Conservation (phyloP, 2,888 invertebrate species). For the Ectropis crepuscularia region DNA sequence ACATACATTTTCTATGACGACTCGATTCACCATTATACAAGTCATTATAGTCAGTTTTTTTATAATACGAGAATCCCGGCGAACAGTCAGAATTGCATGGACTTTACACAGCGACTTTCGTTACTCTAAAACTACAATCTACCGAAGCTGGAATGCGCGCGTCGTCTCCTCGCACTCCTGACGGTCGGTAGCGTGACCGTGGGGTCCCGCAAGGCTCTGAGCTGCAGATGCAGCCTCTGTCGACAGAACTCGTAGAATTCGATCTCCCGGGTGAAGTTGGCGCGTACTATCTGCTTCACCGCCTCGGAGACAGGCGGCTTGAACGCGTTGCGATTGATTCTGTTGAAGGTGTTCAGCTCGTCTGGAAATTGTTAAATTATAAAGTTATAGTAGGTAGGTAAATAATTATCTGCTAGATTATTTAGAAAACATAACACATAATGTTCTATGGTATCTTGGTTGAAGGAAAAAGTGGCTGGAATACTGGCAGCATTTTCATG, state of each 20-base stretch:
- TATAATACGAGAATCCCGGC: too few relatives aligned
- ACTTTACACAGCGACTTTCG: slow-evolving; percentile 1
- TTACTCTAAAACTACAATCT: slow-evolving; percentile 32
- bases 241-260: slow-evolving; percentile 96
- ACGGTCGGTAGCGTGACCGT: slow-evolving; percentile 57
- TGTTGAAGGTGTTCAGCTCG: slow-evolving; percentile 89
- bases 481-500: too few relatives aligned
- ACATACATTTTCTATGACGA: too few relatives aligned
- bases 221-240: slow-evolving; percentile 92
- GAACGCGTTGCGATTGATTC: slow-evolving; percentile 93
- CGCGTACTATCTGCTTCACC: slow-evolving; percentile 92
- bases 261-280: slow-evolving; percentile 94
- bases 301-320: slow-evolving; percentile 94
- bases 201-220: slow-evolving; percentile 88
- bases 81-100: neutral
- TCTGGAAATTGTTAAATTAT: slow-evolving; percentile 77
- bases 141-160: slow-evolving; percentile 46
- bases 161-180: slow-evolving; percentile 52
- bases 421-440: too few relatives aligned
- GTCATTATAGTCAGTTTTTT: too few relatives aligned
- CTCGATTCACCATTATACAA: too few relatives aligned
- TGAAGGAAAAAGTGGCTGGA: too few relatives aligned
- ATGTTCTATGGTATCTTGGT: too few relatives aligned
- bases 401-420: neutral
- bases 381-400: neutral